phyloP scores from a whole-genome alignment of 2,888 invertebrate species.

The Cosmia pyralina region DNA sequence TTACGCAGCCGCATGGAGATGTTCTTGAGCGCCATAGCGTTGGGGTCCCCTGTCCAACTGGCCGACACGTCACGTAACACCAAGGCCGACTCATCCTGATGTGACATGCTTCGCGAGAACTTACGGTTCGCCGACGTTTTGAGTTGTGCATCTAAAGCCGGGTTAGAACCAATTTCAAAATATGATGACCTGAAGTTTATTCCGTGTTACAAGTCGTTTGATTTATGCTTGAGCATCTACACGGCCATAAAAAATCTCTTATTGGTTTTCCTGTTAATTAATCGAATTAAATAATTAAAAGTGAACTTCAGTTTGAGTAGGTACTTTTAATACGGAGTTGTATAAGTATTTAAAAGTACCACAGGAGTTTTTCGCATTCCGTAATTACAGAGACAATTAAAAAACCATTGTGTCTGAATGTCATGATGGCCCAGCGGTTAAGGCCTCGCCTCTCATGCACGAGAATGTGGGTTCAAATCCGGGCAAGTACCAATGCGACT shows the following conservation, averaged over 20 bases:
- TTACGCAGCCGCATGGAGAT: constrained; percentile 88
- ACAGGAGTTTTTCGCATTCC: not conserved
- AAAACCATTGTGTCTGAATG: no score
- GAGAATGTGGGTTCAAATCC: no score
- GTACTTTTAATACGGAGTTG: no score
- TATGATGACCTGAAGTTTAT: not conserved
- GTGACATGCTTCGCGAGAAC: constrained; percentile 76
- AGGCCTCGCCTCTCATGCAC: no score
- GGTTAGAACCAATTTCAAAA: constrained; percentile 17
- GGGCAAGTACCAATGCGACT: no score
- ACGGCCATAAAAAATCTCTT: no score
- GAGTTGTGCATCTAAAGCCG: not conserved
- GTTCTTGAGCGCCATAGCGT: constrained; percentile 89
- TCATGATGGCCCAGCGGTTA: no score
- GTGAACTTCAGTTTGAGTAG: not conserved
- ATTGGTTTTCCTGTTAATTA: not conserved
- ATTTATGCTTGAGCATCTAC: not conserved
- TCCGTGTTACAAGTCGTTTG: not conserved
- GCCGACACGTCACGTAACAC: constrained; percentile 82
- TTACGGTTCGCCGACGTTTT: constrained; percentile 56
- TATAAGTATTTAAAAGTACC: no score
- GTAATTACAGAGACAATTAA: not conserved
- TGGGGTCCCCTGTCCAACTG: constrained; percentile 88
- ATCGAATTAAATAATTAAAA: not conserved
- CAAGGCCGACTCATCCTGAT: constrained; percentile 77